Evolutionary conservation across 2,888 invertebrate species (phyloP).

Genomic region (Petrolisthes manimaculis): DNA sequence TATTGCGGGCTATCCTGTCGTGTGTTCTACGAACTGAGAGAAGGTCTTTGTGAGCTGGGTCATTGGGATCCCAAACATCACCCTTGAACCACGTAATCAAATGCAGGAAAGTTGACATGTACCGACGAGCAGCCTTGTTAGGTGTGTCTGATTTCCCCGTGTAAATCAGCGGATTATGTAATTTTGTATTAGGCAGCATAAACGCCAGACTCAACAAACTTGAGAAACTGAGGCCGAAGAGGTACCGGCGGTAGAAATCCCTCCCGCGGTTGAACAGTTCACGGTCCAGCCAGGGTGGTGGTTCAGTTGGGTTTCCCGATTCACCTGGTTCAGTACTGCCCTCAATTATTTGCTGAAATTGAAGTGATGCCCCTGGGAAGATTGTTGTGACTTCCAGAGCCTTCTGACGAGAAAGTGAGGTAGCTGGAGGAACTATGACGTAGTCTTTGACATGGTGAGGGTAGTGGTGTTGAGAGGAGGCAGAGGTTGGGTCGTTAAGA

Average conservation of each 20-base stretch:
- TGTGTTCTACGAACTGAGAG: slow-evolving; percentile 72
- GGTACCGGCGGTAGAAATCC: slow-evolving; percentile 43
- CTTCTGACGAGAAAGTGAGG: neutral
- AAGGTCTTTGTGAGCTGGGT: slow-evolving; percentile 71
- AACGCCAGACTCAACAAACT: slow-evolving; percentile 45
- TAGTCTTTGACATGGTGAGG: too few relatives aligned
- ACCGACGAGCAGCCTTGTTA: slow-evolving; percentile 71
- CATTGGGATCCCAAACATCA: slow-evolving; percentile 72
- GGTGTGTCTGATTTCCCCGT: slow-evolving; percentile 73
- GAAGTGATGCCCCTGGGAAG: slow-evolving; percentile 18
- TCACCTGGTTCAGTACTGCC: slow-evolving; percentile 43
- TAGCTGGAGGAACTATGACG: neutral
- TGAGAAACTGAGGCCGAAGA: slow-evolving; percentile 47
- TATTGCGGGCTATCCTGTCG: slow-evolving; percentile 45
- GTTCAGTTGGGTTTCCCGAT: slow-evolving; percentile 19
- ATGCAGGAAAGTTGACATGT: slow-evolving; percentile 72
- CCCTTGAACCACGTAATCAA: slow-evolving; percentile 73
- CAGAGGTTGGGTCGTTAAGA: too few relatives aligned
- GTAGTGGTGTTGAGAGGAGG: too few relatives aligned
- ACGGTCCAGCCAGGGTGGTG: slow-evolving; percentile 56
- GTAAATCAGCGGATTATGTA: slow-evolving; percentile 71
- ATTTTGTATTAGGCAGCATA: slow-evolving; percentile 66
- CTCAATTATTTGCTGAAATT: slow-evolving; percentile 20
- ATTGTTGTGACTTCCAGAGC: neutral
- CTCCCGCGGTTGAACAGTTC: slow-evolving; percentile 45